phyloP scores from a whole-genome alignment of 2,113 vertebrate genomes.

The Tursiops truncatus region DNA sequence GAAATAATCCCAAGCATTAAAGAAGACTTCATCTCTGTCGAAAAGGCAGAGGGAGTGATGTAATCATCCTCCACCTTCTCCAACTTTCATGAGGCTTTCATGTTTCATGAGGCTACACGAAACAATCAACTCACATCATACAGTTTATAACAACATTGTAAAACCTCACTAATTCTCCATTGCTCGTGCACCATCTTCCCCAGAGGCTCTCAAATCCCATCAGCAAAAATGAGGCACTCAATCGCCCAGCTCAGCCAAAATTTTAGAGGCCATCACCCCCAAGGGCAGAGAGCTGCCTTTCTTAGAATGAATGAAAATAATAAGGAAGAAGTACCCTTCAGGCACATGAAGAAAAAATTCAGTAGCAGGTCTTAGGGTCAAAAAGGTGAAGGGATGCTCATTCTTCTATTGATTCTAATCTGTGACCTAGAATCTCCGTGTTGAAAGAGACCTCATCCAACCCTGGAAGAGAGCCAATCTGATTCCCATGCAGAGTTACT shows the following conservation, averaged over 20 bases:
- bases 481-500: background rate
- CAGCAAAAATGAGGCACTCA: background rate
- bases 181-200: background rate
- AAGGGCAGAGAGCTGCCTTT: background rate
- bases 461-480: background rate
- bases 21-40: background rate
- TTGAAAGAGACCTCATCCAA: conserved; percentile 26
- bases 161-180: conserved; percentile 24
- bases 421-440: conserved; percentile 36
- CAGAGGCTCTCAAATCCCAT: conserved; percentile 1
- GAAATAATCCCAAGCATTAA: background rate
- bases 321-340: background rate
- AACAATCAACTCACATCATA: conserved; percentile 66
- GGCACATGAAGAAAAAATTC: background rate
- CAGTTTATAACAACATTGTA: conserved; percentile 36
- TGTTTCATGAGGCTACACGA: conserved; percentile 72
- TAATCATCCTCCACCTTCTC: background rate
- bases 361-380: background rate
- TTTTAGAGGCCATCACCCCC: background rate
- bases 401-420: background rate
- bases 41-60: conserved; percentile 32
- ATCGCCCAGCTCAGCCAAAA: background rate
- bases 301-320: background rate
- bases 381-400: background rate
- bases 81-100: conserved; percentile 59